phyloP scores from a whole-genome alignment of 2,113 vertebrate genomes.

The Cacatua alba region DNA sequence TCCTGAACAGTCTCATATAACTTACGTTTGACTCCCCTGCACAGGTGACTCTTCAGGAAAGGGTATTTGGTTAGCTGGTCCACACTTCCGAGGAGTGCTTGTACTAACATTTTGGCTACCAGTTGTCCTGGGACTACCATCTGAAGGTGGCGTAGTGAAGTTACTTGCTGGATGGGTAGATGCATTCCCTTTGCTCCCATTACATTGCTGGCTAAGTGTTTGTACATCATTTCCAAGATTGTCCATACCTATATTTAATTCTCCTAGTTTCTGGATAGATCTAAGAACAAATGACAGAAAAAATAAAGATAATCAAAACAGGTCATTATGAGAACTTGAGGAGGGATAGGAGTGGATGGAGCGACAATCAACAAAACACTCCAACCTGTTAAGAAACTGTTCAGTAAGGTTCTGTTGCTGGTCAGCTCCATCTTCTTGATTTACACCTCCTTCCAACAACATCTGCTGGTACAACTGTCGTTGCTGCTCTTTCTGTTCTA shows the following conservation, averaged over 20 bases:
- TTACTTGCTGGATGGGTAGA: constrained; percentile 59
- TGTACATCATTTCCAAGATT: constrained; percentile 85
- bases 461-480: constrained; percentile 96
- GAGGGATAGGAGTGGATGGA: not conserved
- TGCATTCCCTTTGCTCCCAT: constrained; percentile 76
- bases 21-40: constrained; percentile 81
- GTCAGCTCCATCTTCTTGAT: constrained; percentile 84
- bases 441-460: constrained; percentile 95
- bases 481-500: constrained; percentile 98
- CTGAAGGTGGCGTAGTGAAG: constrained; percentile 66
- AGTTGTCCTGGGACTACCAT: constrained; percentile 49
- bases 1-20: not conserved
- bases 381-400: constrained; percentile 93
- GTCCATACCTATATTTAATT: constrained; percentile 94
- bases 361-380: not conserved
- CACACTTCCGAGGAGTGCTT: constrained; percentile 84
- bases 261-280: constrained; percentile 95
- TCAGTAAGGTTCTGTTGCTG: constrained; percentile 93
- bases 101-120: constrained; percentile 71
- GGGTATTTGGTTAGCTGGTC: constrained; percentile 73
- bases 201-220: constrained; percentile 82
- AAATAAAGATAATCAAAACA: not conserved
- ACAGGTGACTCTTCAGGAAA: constrained; percentile 86
- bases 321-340: not conserved
- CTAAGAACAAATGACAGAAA: constrained; percentile 64